Conservation (phyloP, 2,888 invertebrate genomes). For the Eilema depressum region DNA sequence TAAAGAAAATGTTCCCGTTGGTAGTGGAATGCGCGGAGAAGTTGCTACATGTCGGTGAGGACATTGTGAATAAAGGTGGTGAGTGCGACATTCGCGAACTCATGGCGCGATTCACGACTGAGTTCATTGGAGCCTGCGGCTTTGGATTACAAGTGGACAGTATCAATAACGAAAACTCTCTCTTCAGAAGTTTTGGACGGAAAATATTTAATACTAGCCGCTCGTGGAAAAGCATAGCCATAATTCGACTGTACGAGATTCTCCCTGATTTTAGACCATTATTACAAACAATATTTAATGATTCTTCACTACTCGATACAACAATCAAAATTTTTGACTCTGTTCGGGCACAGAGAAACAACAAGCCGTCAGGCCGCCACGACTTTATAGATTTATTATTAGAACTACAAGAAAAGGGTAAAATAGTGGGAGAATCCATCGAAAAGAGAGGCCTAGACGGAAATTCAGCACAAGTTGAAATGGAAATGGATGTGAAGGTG, state of each 20-base stretch:
- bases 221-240: slow-evolving; percentile 40
- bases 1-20: slow-evolving; percentile 76
- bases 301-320: slow-evolving; percentile 42
- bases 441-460: slow-evolving; percentile 64
- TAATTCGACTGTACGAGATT: slow-evolving; percentile 57
- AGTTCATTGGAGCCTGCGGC: slow-evolving; percentile 71
- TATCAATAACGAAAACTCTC: slow-evolving; percentile 64
- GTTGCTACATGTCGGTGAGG: slow-evolving; percentile 57
- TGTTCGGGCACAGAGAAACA: slow-evolving; percentile 64
- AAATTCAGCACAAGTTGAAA: slow-evolving; percentile 55
- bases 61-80: slow-evolving; percentile 56
- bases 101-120: slow-evolving; percentile 71
- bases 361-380: slow-evolving; percentile 64
- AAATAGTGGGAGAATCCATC: slow-evolving; percentile 67
- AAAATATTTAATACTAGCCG: slow-evolving; percentile 53
- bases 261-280: slow-evolving; percentile 59
- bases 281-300: slow-evolving; percentile 35
- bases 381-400: slow-evolving; percentile 70
- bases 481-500: slow-evolving; percentile 61
- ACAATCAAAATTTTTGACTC: slow-evolving; percentile 55
- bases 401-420: slow-evolving; percentile 63
- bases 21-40: slow-evolving; percentile 71
- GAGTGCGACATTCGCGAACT: slow-evolving; percentile 63
- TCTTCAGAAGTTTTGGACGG: slow-evolving; percentile 62
- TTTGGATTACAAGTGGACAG: slow-evolving; percentile 68